These are phyloP conservation scores for Labeo rohita DNA, from an alignment of 2,113 vertebrate species.

Conservation along the genomic window DNA sequence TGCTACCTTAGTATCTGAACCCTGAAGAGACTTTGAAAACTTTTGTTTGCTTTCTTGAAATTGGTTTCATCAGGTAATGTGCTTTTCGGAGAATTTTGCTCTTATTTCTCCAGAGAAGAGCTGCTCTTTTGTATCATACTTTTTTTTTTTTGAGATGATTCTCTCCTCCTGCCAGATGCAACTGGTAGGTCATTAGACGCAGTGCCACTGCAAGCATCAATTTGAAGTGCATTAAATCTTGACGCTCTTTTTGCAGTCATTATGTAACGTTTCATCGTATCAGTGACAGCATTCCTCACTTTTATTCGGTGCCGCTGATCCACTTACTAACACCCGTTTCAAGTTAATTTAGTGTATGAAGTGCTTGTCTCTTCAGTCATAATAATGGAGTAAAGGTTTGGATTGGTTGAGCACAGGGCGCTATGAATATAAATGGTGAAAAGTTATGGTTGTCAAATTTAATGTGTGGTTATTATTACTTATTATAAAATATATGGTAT, in stretches of 20 bases:
- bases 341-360: neutral
- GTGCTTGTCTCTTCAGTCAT: neutral
- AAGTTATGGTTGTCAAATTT: neutral
- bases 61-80: constrained; percentile 3
- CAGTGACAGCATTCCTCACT: neutral
- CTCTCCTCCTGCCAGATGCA: neutral
- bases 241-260: neutral
- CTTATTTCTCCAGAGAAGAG: neutral
- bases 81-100: neutral
- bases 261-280: neutral
- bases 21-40: constrained; percentile 5
- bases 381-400: neutral
- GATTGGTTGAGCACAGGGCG: neutral
- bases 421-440: neutral
- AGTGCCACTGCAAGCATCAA: neutral
- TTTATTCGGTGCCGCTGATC: neutral
- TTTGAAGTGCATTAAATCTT: neutral
- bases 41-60: constrained; percentile 30
- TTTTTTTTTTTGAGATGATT: neutral
- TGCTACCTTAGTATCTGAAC: constrained; percentile 45
- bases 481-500: no score
- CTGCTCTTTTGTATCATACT: neutral
- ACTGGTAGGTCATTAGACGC: neutral
- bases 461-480: constrained; percentile 32
- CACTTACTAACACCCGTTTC: neutral